A percentile compares a stretch with the other conserved stretches of the same genome.
Evolutionary conservation across 2,888 invertebrate genomes (phyloP).

Genomic region (Metellina segmentata): DNA sequence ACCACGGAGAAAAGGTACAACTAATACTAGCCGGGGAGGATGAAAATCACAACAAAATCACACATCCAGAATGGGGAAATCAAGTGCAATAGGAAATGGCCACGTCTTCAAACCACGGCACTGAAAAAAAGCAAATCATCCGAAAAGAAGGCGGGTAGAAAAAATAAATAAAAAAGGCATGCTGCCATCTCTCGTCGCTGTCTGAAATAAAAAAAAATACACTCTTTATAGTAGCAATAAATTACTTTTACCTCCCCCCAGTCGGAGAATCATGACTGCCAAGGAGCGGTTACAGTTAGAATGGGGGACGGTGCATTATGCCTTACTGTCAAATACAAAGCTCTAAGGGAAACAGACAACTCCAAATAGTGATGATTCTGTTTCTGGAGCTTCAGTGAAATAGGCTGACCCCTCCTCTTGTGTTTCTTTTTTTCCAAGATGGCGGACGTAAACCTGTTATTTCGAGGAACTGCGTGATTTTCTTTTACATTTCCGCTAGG

Average conservation of each 20-base stretch:
- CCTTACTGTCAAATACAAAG: slow-evolving; percentile 43
- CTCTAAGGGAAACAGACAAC: slow-evolving; percentile 8
- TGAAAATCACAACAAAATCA: neutral
- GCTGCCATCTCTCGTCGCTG: neutral
- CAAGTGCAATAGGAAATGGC: slow-evolving; percentile 19
- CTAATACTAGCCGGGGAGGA: neutral
- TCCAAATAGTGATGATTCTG: slow-evolving; percentile 50
- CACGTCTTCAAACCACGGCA: neutral
- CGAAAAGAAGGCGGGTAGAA: neutral
- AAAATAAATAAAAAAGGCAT: neutral
- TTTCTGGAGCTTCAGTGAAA: neutral
- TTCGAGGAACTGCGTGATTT: slow-evolving; percentile 32
- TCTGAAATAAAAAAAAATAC: neutral
- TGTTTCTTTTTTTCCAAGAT: neutral
- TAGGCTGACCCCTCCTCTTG: neutral
- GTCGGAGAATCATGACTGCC: neutral
- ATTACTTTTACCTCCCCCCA: slow-evolving; percentile 28
- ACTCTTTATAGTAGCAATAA: slow-evolving; percentile 35
- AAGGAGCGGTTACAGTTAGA: neutral
- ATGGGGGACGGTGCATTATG: slow-evolving; percentile 9
- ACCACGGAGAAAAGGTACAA: neutral
- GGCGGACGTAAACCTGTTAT: slow-evolving; percentile 49
- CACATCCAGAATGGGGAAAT: neutral
- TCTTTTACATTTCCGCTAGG: slow-evolving; percentile 37
- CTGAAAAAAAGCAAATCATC: neutral